Evolutionary conservation across 2,113 vertebrate genomes (phyloP), one percentile per base, ranked within the genome.

Genomic region (Cochlearius cochlearius): DNA sequence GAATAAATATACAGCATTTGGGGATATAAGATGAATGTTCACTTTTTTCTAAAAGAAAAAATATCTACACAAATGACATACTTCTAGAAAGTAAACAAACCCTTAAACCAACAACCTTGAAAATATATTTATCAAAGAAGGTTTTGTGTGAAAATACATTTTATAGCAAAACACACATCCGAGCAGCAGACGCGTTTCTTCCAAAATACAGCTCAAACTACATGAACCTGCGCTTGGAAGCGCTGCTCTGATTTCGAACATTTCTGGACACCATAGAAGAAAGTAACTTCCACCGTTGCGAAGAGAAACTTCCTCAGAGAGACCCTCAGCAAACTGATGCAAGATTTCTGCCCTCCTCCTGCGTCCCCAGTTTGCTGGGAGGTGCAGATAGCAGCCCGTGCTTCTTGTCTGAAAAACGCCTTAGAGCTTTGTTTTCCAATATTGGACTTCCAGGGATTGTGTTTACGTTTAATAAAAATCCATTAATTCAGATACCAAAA

Each of bases 381-480:
- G 12, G 15, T 59, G 11, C 26, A 41, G 38, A 11, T 3, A 53
- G 55, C 50, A 92, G 23, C 38, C 30, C 1, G 1, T n/a, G 47
- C 32, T 53, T 49, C 27, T 53, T 56, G 56, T 41, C 85, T 73
- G 27, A 66, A 86, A 83, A 89, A 86, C 3, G 9, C 11, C 26
- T n/a, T 8, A 25, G n/a, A 74, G 45, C 16, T 41, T 36, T 84
- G 15, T 50, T 85, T 59, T 56, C 55, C 41, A 67, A 10, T 59
- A 52, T 14, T 29, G 77, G 68, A 30, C 72, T 76, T 52, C 7
- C n/a, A 56, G 68, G 64, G 52, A 23, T 29, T 64, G 30, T 81
- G 75, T 88, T 97, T 91, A 72, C 27, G 34, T 95, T 94, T n/a
- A 66, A 92, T 77, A 96, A 90, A 95, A 45, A 53, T 34, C 36